Base-by-base conservation (phyloP, 2,888 invertebrate genomes). In the Acleris cristana region DNA sequence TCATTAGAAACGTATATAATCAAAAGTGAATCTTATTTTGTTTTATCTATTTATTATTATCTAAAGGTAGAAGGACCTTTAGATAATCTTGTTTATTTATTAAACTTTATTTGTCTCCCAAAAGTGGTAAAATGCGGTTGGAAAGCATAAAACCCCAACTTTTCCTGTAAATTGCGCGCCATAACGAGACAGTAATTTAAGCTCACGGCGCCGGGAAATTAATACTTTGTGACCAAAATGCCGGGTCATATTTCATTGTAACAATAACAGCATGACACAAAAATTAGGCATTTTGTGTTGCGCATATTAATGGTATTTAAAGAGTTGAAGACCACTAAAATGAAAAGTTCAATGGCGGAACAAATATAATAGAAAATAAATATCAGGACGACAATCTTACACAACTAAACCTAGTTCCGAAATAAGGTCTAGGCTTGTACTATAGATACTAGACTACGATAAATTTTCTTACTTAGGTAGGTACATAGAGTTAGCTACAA, bases 161-260 rank as follows among this genome's bases (percentile, higher is more conserved):
- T 64, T 59, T 54, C 53, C 48, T 59, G 53, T 54, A 54, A 55
- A 55, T 65, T 34, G 40, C 54, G 48, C n/a, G 14, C 45, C 7
- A 7, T 30, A 21, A 26, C 45, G 58, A 55, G 48, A 21, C 54
- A 60, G 59, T 65, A 65, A 65, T 54, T 49, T 23, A 6, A 60
- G 54, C 59, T 49, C 45, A 53, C 23, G 48, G 65, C 59, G 30
- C 40, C 49, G 59, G 64, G 48, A 65, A 65, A 65, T 60, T 60
- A 48, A 55, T 65, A 60, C 23, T 65, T 65, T 59, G 54, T 55
- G 54, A 54, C 54, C 54, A 51, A 59, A 56, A 53, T 40, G 44
- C 49, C 26, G 19, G 18, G 23, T 65, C 59, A 60, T 65, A 60
- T 65, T 60, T 65, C 60, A 60, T 40, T 49, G 26, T 60, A 59